phyloP scores from a whole-genome alignment of 2,113 vertebrate genomes.

The Nannospalax galili region DNA sequence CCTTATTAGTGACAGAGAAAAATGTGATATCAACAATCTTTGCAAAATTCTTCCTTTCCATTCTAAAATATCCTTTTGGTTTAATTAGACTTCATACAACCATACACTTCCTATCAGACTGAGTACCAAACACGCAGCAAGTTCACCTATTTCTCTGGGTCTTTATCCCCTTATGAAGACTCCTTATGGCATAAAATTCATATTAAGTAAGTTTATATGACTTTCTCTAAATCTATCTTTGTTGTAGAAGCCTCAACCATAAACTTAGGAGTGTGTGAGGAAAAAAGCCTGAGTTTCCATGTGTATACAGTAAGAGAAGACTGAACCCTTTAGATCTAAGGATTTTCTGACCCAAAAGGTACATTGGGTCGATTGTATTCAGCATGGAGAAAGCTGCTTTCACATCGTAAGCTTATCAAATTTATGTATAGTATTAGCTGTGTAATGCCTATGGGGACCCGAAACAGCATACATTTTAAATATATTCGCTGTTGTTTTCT shows the following conservation, averaged over 20 bases:
- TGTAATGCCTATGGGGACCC: background rate
- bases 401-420: background rate
- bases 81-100: background rate
- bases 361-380: background rate
- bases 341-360: slow-evolving; percentile 51
- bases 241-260: background rate
- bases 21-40: background rate
- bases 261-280: background rate
- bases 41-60: background rate
- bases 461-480: slow-evolving; percentile 17
- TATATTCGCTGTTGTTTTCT: background rate
- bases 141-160: background rate
- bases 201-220: background rate
- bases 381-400: background rate
- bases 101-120: background rate
- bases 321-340: background rate
- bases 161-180: background rate
- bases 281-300: background rate
- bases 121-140: background rate
- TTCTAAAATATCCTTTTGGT: background rate
- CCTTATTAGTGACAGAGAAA: background rate
- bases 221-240: background rate
- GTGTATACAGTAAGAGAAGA: background rate
- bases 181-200: background rate
- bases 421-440: slow-evolving; percentile 14